A percentile compares a stretch with the other conserved stretches of the same genome.
phyloP scores from a whole-genome alignment of 2,888 invertebrate genomes.

The Eupithecia subumbrata region DNA sequence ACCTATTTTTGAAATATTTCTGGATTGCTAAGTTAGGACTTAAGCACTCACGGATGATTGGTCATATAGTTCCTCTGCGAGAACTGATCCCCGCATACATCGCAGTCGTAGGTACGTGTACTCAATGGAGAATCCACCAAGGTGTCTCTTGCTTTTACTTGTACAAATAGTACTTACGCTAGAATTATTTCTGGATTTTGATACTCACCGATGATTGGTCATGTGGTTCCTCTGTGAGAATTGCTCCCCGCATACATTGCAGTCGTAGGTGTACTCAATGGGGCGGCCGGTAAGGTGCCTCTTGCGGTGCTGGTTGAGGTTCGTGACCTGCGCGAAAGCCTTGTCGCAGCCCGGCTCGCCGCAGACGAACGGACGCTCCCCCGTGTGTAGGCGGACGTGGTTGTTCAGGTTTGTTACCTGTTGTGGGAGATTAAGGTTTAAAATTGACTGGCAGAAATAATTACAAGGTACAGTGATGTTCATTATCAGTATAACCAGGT shows the following conservation, averaged over 20 bases:
- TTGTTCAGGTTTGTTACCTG: conserved; percentile 82
- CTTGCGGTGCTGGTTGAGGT: conserved; percentile 81
- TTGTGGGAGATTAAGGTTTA: background rate
- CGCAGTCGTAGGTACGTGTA: no score
- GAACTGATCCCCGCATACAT: conserved; percentile 77
- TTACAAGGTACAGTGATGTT: no score
- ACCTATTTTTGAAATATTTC: background rate
- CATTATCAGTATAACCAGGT: no score
- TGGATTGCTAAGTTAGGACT: no score
- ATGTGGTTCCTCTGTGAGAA: conserved; percentile 79
- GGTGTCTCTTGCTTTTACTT: no score
- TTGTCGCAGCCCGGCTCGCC: conserved; percentile 79
- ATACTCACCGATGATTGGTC: conserved; percentile 75
- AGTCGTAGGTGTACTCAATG: conserved; percentile 71
- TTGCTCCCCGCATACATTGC: conserved; percentile 74
- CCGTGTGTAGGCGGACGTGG: conserved; percentile 80
- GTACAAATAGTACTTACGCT: no score
- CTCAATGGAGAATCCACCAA: no score
- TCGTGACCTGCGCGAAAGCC: conserved; percentile 81
- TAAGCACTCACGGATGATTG: conserved; percentile 73
- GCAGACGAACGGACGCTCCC: conserved; percentile 79
- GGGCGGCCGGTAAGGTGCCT: conserved; percentile 73
- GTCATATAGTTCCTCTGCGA: conserved; percentile 78
- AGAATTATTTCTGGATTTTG: no score
- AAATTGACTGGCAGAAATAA: background rate